Percentiles rank a stretch among this genome's conserved stretches.
These are phyloP conservation scores for Biston betularia DNA, from an alignment of 2,888 invertebrate species.

Conservation along the genomic window DNA sequence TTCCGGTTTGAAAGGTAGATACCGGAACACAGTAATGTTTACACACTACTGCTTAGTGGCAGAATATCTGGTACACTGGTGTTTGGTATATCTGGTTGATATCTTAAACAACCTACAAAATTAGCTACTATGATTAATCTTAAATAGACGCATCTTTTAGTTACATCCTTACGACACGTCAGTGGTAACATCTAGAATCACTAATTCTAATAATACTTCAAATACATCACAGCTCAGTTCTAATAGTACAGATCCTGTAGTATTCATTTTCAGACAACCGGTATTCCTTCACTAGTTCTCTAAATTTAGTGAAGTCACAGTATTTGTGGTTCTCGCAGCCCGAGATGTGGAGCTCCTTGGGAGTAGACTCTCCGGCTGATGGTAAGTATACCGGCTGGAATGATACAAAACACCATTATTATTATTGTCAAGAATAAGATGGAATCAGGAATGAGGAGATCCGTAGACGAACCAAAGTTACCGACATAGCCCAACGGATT, in stretches of 20 bases:
- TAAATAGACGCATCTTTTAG: too few species aligned
- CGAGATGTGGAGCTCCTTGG: conserved; percentile 56
- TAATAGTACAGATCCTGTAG: conserved; percentile 66
- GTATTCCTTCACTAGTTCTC: conserved; percentile 58
- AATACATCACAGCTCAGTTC: conserved; percentile 52
- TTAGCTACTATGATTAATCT: too few species aligned
- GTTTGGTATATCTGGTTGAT: too few species aligned
- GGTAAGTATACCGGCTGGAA: conserved; percentile 73
- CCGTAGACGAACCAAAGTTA: too few species aligned
- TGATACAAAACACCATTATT: background rate
- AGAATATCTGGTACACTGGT: too few species aligned
- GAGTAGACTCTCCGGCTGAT: conserved; percentile 66
- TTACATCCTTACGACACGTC: background rate
- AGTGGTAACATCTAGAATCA: background rate
- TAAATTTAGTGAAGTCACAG: conserved; percentile 66
- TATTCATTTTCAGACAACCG: conserved; percentile 66
- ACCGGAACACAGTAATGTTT: too few species aligned
- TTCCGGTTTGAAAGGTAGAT: too few species aligned
- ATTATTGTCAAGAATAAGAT: background rate
- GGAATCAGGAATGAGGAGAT: background rate
- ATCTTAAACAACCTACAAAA: too few species aligned
- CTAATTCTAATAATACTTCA: conserved; percentile 23
- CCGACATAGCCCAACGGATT: too few species aligned
- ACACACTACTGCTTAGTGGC: too few species aligned
- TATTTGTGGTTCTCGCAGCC: conserved; percentile 59